Evolutionary conservation across 2,113 vertebrate species (phyloP).

Genomic region (Odocoileus hemionus): DNA sequence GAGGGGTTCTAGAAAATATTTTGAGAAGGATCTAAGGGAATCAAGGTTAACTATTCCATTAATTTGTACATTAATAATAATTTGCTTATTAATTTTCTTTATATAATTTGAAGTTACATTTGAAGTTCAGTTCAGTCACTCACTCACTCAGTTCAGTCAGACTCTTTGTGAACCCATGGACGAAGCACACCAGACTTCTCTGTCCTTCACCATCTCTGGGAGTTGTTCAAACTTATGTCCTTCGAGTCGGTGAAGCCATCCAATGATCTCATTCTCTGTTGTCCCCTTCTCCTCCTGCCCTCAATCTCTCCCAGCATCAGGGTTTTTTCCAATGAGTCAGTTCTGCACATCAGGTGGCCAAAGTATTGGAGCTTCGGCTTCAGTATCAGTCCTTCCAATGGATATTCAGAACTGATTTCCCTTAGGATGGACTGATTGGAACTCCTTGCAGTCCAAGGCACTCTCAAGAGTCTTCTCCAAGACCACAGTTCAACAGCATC

Average conservation of each 20-base stretch:
- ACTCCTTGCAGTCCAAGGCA: background rate
- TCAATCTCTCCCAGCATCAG: background rate
- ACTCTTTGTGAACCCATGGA: background rate
- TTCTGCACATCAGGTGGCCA: background rate
- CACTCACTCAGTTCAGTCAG: background rate
- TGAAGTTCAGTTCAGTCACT: background rate
- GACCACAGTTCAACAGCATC: background rate
- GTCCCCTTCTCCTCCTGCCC: background rate
- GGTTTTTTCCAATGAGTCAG: background rate
- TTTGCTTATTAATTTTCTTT: background rate
- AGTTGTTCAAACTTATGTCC: background rate
- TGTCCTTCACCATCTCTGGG: background rate
- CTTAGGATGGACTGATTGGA: background rate
- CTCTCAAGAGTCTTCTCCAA: background rate
- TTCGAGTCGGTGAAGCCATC: background rate
- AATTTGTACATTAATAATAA: background rate
- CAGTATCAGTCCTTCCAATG: background rate
- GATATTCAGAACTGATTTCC: background rate
- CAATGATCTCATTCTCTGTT: background rate
- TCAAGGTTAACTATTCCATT: background rate
- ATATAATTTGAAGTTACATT: background rate
- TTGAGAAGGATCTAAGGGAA: background rate
- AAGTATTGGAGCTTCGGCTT: background rate
- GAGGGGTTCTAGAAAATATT: background rate
- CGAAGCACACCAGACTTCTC: background rate